phyloP scores from a whole-genome alignment of 2,888 invertebrate genomes.

The Drosophila rellima region DNA sequence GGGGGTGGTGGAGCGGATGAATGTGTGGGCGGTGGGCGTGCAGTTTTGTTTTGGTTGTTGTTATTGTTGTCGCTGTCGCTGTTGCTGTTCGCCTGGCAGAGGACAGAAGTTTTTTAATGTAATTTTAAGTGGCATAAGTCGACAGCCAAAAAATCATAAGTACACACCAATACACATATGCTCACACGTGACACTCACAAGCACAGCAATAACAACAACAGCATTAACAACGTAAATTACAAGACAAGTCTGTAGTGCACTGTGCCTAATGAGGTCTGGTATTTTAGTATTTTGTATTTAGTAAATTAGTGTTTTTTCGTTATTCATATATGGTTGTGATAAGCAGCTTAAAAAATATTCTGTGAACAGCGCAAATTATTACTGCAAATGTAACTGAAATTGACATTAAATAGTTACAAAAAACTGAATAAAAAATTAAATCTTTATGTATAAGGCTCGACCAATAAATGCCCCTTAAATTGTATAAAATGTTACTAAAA shows the following conservation, averaged over 20 bases:
- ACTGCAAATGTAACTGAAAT: constrained; percentile 35
- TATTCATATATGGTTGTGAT: not conserved
- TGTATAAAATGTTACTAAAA: too few species aligned
- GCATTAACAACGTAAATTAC: constrained; percentile 17
- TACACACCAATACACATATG: constrained; percentile 26
- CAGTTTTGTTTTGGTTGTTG: constrained; percentile 16
- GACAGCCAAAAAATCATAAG: constrained; percentile 71
- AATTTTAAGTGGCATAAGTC: constrained; percentile 82
- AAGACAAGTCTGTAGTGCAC: constrained; percentile 20
- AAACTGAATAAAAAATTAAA: not conserved
- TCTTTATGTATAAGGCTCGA: not conserved
- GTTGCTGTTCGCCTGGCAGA: constrained; percentile 47
- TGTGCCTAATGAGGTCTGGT: constrained; percentile 38
- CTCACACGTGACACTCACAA: constrained; percentile 36
- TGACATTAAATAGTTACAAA: constrained; percentile 39
- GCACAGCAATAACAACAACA: constrained; percentile 24
- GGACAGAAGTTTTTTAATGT: constrained; percentile 78
- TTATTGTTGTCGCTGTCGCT: constrained; percentile 14
- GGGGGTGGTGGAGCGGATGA: constrained; percentile 2
- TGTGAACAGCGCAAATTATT: constrained; percentile 33
- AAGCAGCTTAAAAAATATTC: constrained; percentile 8
- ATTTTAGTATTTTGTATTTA: constrained; percentile 16
- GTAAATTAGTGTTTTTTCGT: not conserved
- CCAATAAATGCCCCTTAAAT: not conserved
- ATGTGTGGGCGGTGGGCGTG: constrained; percentile 26